Evolutionary conservation across 35 echinoderm and acorn worm genomes (phyloP), one percentile per base, ranked within the genome.

Genomic region (Acanthaster planci): DNA sequence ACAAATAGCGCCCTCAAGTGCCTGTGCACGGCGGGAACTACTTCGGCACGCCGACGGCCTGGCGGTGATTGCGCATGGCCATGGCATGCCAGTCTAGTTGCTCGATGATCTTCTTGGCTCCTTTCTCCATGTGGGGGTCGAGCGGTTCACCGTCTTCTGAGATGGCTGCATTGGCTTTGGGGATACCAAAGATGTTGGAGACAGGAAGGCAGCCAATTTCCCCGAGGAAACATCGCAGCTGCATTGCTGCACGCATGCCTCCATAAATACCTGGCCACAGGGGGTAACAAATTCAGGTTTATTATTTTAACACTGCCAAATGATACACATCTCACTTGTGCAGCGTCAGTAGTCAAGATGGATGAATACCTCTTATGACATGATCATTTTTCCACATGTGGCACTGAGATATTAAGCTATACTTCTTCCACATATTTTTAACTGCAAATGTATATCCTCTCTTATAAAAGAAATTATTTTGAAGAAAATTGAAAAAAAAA

Each of bases 121-220:
- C 95, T 0, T 52, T 88, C 47, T 91, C 95, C 95, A 98, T 93
- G 82, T 98, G 92, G 29, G 88, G 76, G 57, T 93, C 82, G 32
- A 50, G 64, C 14, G 92, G 80, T 54, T 72, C 39, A 7, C 88
- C 91, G 0, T 88, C 83, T 22, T 88, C 88, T 34, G 86, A 77
- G 29, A 94, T 78, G 15, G 81, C 64, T 34, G 88, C 34, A 23
- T 85, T 39, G 2, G 80, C 85, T 29, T 82, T 40, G 12, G 95
- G 95, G 10, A 98, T 87, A 29, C 95, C 95, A 82, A 98, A 98
- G 54, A 98, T 98, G 40, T 98, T 98, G 68, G 95, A 98, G 18
- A 98, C 95, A 15, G 86, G 86, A 42, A 93, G 80, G 75, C 95
- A 98, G 1, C 95, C 95, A 7, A 98, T 91, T 37, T 94, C 95